Evolutionary conservation across 2,888 invertebrate genomes (phyloP), one percentile per base, ranked within the genome.

Genomic region (Mythimna impura): DNA sequence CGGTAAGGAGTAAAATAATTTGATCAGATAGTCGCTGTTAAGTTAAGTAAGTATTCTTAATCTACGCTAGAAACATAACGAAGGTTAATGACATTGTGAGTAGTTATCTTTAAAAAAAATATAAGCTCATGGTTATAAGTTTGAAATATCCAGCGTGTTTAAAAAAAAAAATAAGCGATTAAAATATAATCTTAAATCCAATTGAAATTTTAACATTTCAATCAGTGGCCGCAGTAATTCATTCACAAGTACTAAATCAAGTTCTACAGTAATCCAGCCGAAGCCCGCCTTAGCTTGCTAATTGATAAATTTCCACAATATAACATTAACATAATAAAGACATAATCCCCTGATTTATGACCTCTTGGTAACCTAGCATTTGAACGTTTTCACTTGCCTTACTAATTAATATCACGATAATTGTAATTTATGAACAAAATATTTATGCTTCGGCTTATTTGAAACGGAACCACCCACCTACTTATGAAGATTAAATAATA

Each of bases 271-370:
- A 86, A 80, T 79, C 74, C 76, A 58, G 67, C 63, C 40, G 70
- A 80, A 71, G 61, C 62, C 43, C 64, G 69, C 74, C 83, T 80
- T 66, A 72, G 68, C 81, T 78, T 75, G 80, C 83, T 87, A 89
- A 89, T 88, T 88, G 87, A 89, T 89, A 73, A 82, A 83, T 79
- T 80, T 81, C 76, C 50, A 67, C 81, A 83, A 76, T 76, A 83
- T 76, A 85, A 81, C 70, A 86, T 89, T 89, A 84, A 74, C 87
- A 89, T 89, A 87, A 87, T 86, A 88, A 85, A 88, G 86, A 87
- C 81, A 82, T 88, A 87, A 89, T 86, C 84, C 71, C 64, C 30
- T 67, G 81, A 89, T 88, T 88, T 89, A 88, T 86, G 73, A 70
- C 61, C 60, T 47, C 36, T 36, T 61, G 12, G 70, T 77, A 70